A percentile compares a stretch with the other conserved stretches of the same genome.
phyloP scores from a whole-genome alignment of 2,888 invertebrate species.

The Ptilodon capucinus region DNA sequence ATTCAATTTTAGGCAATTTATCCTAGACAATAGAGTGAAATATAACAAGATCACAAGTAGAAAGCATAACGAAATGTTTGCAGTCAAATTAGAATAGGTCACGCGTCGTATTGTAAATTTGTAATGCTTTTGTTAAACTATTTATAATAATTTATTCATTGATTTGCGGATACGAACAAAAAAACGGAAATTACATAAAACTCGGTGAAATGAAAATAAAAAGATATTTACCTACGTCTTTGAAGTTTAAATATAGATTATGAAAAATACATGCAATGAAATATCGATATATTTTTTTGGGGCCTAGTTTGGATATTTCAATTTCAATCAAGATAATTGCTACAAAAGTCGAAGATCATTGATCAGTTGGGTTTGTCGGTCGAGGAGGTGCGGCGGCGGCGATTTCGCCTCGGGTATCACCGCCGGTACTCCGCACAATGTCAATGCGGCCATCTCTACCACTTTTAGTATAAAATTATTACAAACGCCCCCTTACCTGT shows the following conservation, averaged over 20 bases:
- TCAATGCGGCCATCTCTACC: constrained; percentile 35
- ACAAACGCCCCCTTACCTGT: no score
- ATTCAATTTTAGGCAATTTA: neutral
- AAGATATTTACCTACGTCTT: no score
- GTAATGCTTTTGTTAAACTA: neutral
- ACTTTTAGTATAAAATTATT: constrained; percentile 22
- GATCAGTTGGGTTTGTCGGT: constrained; percentile 39
- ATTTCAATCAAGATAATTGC: constrained; percentile 44
- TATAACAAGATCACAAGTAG: neutral
- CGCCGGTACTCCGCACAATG: constrained; percentile 47
- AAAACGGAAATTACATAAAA: neutral
- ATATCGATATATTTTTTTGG: constrained; percentile 1
- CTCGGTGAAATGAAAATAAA: neutral
- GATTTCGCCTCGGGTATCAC: constrained; percentile 41
- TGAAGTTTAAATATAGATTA: no score
- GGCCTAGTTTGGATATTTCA: constrained; percentile 31
- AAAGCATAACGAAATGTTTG: constrained; percentile 2
- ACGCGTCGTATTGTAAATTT: neutral
- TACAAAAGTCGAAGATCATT: constrained; percentile 37
- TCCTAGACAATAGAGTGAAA: constrained; percentile 2
- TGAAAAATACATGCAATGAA: neutral
- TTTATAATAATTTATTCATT: neutral
- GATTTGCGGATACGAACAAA: neutral
- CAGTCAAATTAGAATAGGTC: constrained; percentile 3
- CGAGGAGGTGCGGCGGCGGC: constrained; percentile 37